Evolutionary conservation across 2,797 vertebrate genomes (phyloP).

Genomic region (Schizopygopsis pylzovi): DNA sequence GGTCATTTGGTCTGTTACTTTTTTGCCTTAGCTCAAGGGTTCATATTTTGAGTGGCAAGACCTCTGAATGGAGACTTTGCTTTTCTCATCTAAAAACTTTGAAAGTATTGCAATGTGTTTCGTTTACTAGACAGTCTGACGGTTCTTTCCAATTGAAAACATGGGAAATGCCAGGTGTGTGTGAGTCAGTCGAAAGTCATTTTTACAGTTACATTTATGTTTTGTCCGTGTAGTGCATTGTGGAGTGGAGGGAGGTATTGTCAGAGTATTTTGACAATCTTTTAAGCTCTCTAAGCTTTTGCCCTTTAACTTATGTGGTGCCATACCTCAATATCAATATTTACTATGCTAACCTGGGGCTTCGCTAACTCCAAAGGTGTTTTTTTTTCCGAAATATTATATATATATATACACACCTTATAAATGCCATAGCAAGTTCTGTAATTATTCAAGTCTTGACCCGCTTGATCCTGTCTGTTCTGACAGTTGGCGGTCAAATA

Average conservation of each 20-base stretch:
- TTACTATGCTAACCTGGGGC: constrained; percentile 69
- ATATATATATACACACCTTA: constrained; percentile 29
- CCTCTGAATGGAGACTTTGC: neutral
- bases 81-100: constrained; percentile 47
- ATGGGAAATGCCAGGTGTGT: constrained; percentile 69
- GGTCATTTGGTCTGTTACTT: constrained; percentile 24
- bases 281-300: constrained; percentile 56
- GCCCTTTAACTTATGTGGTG: constrained; percentile 71
- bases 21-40: constrained; percentile 26
- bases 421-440: constrained; percentile 36
- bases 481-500: constrained; percentile 37
- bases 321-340: constrained; percentile 76
- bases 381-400: constrained; percentile 49
- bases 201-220: constrained; percentile 30
- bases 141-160: constrained; percentile 59
- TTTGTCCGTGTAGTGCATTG: constrained; percentile 62
- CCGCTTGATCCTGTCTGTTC: constrained; percentile 50
- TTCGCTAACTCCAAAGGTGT: constrained; percentile 63
- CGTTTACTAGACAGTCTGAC: constrained; percentile 65
- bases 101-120: constrained; percentile 68
- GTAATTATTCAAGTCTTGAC: constrained; percentile 28
- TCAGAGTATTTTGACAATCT: constrained; percentile 68
- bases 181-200: constrained; percentile 49
- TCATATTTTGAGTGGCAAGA: constrained; percentile 6
- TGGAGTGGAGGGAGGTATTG: constrained; percentile 52